phyloP scores from a whole-genome alignment of 2,113 vertebrate species.

The Orientallactaga bullata region DNA sequence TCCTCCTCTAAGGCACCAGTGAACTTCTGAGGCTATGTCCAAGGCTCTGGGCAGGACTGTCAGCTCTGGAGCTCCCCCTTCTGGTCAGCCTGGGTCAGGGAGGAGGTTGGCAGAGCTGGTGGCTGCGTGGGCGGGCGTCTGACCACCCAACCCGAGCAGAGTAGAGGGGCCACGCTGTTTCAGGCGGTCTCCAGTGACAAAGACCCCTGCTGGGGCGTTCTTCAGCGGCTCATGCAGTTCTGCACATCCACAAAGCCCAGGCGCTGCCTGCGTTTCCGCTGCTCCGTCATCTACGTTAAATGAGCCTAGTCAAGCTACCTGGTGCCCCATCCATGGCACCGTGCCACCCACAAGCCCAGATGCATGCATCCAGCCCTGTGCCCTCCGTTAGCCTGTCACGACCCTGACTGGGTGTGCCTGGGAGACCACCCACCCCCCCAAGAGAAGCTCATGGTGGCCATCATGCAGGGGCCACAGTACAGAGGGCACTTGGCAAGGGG shows the following conservation, averaged over 20 bases:
- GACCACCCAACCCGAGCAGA: background rate
- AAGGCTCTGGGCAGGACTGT: conserved; percentile 21
- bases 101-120: background rate
- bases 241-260: conserved; percentile 98
- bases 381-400: background rate
- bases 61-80: background rate
- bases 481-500: background rate
- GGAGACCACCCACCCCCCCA: background rate
- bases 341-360: background rate
- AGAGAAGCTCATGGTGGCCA: background rate
- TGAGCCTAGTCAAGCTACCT: background rate
- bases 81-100: background rate
- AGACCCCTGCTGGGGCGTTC: background rate
- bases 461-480: background rate
- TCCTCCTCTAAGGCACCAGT: conserved; percentile 74
- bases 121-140: background rate
- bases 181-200: background rate
- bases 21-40: background rate
- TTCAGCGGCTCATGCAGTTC: conserved; percentile 88
- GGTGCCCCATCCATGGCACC: background rate
- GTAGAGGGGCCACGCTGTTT: background rate
- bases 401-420: background rate
- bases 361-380: rapidly evolving
- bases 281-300: conserved; percentile 95
- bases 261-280: conserved; percentile 96